Evolutionary conservation across 1,140 invertebrate genomes (phyloP).

Genomic region (Heliconius melpomene): DNA sequence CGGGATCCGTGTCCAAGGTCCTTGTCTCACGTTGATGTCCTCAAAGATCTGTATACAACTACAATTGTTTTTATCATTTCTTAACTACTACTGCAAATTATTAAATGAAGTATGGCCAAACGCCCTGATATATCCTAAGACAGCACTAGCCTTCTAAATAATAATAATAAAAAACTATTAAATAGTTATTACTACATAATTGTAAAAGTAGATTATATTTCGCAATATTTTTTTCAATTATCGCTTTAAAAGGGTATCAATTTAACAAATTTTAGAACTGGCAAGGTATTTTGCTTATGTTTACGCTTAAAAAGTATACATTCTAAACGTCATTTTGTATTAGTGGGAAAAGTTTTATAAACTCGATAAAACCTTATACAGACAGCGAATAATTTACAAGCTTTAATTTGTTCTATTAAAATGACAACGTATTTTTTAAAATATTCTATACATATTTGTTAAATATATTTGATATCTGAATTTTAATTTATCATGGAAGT

Average conservation of each 20-base stretch:
- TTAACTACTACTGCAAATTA: too few relatives aligned
- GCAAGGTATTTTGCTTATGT: constrained; percentile 6
- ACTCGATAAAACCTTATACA: neutral
- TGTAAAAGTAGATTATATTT: neutral
- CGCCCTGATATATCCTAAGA: too few relatives aligned
- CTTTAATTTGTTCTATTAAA: neutral
- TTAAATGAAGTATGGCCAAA: too few relatives aligned
- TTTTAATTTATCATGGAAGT: constrained; percentile 57
- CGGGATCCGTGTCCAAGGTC: too few relatives aligned
- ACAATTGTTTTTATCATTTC: too few relatives aligned
- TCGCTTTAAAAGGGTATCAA: neutral
- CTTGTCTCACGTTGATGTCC: too few relatives aligned
- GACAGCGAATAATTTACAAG: constrained; percentile 3
- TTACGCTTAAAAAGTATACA: constrained; percentile 24
- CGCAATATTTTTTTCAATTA: neutral
- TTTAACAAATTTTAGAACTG: constrained; percentile 9
- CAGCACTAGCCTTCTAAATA: too few relatives aligned
- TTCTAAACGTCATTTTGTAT: constrained; percentile 27
- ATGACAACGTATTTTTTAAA: neutral
- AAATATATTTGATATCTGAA: neutral
- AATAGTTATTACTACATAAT: too few relatives aligned
- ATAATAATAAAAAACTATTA: too few relatives aligned
- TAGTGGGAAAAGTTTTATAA: constrained; percentile 27
- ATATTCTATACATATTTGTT: neutral
- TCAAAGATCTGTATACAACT: too few relatives aligned